These are phyloP conservation scores for Tetraodon nigroviridis DNA, from an alignment of 2,113 vertebrate species.

Conservation along the genomic window DNA sequence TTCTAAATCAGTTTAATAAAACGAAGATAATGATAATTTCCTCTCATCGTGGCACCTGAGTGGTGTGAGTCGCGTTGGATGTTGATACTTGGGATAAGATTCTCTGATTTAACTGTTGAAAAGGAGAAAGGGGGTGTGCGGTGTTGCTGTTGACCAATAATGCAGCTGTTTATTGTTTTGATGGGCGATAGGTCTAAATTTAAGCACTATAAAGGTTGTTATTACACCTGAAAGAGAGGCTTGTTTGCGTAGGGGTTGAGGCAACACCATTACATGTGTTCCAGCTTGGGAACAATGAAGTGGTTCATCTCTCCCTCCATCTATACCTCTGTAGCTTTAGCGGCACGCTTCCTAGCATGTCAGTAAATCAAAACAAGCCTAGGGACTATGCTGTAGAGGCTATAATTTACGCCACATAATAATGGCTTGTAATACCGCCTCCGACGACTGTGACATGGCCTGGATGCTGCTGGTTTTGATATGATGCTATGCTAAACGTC, in stretches of 20 bases:
- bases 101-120: too few species aligned
- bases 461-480: too few species aligned
- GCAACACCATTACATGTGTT: not conserved
- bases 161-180: not conserved
- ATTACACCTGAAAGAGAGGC: too few species aligned
- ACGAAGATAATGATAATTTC: too few species aligned
- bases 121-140: too few species aligned
- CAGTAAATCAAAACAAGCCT: not conserved
- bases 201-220: not conserved
- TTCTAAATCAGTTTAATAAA: conserved; percentile 1
- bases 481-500: too few species aligned
- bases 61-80: too few species aligned
- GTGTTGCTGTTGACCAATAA: not conserved
- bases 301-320: not conserved
- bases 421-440: too few species aligned
- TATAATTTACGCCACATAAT: not conserved
- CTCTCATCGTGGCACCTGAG: too few species aligned
- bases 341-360: not conserved
- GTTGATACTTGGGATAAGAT: too few species aligned
- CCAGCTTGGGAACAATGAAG: not conserved
- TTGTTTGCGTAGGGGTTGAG: not conserved
- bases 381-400: not conserved
- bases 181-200: not conserved
- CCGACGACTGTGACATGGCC: too few species aligned
- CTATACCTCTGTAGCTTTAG: not conserved